Base-by-base conservation (phyloP, 2,888 invertebrate species). In the Epinotia demarniana region DNA sequence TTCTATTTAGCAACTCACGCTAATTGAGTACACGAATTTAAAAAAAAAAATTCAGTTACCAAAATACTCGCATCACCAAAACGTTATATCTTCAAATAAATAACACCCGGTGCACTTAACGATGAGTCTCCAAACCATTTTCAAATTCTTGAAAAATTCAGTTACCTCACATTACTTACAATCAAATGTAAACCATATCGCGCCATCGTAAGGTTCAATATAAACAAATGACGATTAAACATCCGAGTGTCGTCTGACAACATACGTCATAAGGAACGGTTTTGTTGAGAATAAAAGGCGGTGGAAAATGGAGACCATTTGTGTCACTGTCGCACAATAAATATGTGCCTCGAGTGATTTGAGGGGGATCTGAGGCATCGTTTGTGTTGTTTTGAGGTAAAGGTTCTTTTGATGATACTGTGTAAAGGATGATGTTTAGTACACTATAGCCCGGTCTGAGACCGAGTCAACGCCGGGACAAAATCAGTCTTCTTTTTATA, bases 201-300 rank as follows among this genome's bases (percentile, higher is more conserved):
- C 33, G 9, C 2, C 6, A 9, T 3, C 16, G n/a, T 61, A 61
- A 33, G 33, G 61, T 16, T 9, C 9, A 8, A 33, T 33, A 33
- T 19, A 12, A 9, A 11, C 11, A 3, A 61, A 33, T 27, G n/a
- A 16, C n/a, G n/a, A 33, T 33, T n/a, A 33, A 61, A 33, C 33
- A 61, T 2, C 33, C 61, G 33, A 60, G 9, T n/a, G 61, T 33
- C 33, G 61, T 61, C 9, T 16, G 61, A n/a, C 33, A n/a, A 61
- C 33, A 27, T 33, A 27, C 60, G 60, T 60, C 60, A 33, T 13
- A 12, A 5, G 33, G n/a, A 33, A 61, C n/a, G 61, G 33, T 61
- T 61, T 61, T 61, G 61, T 61, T 61, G 27, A n/a, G 61, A 33
- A 61, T 61, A 61, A 61, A 61, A 61, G 61, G 33, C 61, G n/a